phyloP scores from a whole-genome alignment of 2,888 invertebrate genomes.

The Parnassius apollo region DNA sequence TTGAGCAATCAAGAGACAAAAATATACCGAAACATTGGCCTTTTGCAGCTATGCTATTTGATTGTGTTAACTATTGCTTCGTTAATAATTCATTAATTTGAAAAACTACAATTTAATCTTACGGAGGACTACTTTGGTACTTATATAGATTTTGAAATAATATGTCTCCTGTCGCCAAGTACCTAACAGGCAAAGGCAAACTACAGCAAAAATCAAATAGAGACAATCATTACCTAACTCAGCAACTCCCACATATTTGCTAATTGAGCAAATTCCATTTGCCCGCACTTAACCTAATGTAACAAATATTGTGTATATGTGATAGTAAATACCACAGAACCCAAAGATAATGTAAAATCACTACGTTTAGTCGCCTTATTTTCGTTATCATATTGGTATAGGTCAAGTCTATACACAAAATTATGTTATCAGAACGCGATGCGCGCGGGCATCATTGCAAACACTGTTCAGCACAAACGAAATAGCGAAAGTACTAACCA shows the following conservation, averaged over 20 bases:
- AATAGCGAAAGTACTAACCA: constrained; percentile 53
- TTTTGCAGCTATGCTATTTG: neutral
- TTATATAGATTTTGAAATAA: no score
- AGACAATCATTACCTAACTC: constrained; percentile 18
- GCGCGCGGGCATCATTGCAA: constrained; percentile 8
- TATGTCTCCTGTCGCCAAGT: neutral
- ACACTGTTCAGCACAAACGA: constrained; percentile 6
- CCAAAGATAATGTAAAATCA: constrained; percentile 5
- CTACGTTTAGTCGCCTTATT: neutral
- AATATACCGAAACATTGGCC: no score
- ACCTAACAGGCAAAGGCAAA: constrained; percentile 12
- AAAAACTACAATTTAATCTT: no score
- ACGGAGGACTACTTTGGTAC: no score
- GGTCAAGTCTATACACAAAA: constrained; percentile 15
- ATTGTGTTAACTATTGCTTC: neutral
- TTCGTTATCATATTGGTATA: constrained; percentile 7
- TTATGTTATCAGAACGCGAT: constrained; percentile 2
- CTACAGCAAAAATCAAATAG: constrained; percentile 11
- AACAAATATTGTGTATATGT: neutral
- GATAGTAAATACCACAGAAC: no score
- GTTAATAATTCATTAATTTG: no score
- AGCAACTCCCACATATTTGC: constrained; percentile 23
- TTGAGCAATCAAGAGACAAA: no score
- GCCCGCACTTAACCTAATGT: neutral
- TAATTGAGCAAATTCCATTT: constrained; percentile 11